Percentiles rank a stretch among this genome's conserved stretches.
phyloP scores from a whole-genome alignment of 2,113 vertebrate genomes.

The Psilopsiagon aurifrons region DNA sequence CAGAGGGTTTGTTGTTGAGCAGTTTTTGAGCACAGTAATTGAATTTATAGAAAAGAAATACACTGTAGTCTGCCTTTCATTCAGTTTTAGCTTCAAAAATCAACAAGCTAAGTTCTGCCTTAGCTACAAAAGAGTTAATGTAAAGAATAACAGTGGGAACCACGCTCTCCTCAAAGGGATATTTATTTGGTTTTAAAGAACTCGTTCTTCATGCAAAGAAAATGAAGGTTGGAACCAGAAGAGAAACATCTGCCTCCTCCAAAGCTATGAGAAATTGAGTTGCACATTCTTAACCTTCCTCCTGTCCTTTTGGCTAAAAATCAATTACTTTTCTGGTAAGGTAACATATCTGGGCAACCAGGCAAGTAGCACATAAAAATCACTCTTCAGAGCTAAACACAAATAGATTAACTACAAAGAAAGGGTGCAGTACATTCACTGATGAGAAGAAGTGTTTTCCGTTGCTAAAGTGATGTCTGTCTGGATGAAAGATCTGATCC shows the following conservation, averaged over 20 bases:
- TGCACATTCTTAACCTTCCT: conserved; percentile 74
- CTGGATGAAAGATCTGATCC: neutral
- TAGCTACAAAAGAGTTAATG: conserved; percentile 45
- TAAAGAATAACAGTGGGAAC: conserved; percentile 46
- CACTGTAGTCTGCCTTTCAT: neutral
- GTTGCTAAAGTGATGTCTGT: neutral
- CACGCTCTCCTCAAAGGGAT: conserved; percentile 53
- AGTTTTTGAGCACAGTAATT: neutral
- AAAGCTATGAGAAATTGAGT: conserved; percentile 73
- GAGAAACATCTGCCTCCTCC: conserved; percentile 74
- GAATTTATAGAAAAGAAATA: neutral
- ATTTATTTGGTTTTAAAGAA: conserved; percentile 75
- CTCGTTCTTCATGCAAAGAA: conserved; percentile 71
- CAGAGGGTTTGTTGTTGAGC: neutral
- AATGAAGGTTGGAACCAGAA: conserved; percentile 76
- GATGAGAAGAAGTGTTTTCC: conserved; percentile 28
- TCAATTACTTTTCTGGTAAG: conserved; percentile 67
- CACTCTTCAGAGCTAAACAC: neutral
- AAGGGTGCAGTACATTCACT: conserved; percentile 18
- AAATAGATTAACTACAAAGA: neutral
- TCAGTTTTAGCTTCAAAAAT: neutral
- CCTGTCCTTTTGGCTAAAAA: conserved; percentile 68
- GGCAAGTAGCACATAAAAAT: conserved; percentile 49
- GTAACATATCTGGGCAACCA: conserved; percentile 64
- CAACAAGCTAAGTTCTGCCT: neutral